Conservation (phyloP, 2,113 vertebrate species). For the Orycteropus afer region DNA sequence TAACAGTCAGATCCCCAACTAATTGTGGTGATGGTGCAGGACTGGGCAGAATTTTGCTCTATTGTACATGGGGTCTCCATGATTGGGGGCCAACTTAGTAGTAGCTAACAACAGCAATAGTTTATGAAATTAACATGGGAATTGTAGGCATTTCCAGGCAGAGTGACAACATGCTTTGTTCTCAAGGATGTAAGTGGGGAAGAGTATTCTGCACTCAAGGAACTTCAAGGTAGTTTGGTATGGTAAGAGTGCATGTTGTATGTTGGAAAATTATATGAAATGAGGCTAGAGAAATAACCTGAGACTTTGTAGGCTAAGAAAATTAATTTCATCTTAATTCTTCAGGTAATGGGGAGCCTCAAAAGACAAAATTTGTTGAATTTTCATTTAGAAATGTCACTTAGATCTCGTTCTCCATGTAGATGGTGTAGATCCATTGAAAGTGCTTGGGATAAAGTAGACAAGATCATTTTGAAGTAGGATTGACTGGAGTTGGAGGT, state of each 20-base stretch:
- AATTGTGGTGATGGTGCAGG: neutral
- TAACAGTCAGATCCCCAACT: neutral
- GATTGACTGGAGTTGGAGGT: conserved; percentile 4
- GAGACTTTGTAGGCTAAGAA: neutral
- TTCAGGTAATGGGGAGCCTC: neutral
- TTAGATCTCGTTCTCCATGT: neutral
- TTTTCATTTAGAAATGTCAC: conserved; percentile 6
- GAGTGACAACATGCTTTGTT: neutral
- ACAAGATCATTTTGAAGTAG: conserved; percentile 6
- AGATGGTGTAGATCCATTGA: conserved; percentile 9
- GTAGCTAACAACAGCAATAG: neutral
- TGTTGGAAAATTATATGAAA: neutral
- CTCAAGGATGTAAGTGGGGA: neutral
- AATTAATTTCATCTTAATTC: neutral
- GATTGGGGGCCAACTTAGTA: neutral
- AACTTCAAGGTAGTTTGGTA: neutral
- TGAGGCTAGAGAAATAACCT: neutral
- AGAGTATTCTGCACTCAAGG: neutral
- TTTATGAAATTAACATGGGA: neutral
- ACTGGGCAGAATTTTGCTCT: neutral
- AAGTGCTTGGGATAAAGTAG: conserved; percentile 16
- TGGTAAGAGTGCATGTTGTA: neutral
- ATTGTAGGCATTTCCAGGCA: neutral
- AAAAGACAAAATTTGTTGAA: neutral
- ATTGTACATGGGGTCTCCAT: neutral